These are phyloP conservation scores for Meleagris gallopavo DNA, from an alignment of 2,113 vertebrate species.

Conservation along the genomic window DNA sequence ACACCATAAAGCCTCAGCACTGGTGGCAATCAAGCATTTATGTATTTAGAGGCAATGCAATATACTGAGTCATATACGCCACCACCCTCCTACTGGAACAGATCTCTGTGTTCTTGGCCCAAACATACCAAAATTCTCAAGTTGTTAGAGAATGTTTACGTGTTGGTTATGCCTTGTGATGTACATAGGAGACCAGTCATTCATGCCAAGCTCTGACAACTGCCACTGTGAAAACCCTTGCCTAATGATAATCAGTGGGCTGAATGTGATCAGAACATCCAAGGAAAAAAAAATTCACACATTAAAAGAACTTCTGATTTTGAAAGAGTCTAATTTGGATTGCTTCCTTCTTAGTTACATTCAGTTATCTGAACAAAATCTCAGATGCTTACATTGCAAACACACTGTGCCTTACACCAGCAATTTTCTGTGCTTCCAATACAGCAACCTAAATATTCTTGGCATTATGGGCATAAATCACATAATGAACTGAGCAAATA, in stretches of 20 bases:
- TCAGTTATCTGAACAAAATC: background rate
- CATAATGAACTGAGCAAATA: background rate
- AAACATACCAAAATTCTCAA: background rate
- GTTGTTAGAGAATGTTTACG: background rate
- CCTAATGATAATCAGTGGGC: background rate
- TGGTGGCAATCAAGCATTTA: background rate
- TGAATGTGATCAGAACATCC: background rate
- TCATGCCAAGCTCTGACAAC: background rate
- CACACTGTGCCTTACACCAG: background rate
- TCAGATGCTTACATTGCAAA: background rate
- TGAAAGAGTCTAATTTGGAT: background rate
- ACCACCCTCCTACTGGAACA: background rate
- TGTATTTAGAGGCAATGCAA: background rate
- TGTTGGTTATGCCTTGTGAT: background rate
- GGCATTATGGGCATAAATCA: background rate
- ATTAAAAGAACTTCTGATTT: background rate
- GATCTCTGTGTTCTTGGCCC: constrained; percentile 1
- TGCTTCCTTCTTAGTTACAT: background rate
- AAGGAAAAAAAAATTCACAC: background rate
- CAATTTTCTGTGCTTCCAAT: background rate
- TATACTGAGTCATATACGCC: background rate
- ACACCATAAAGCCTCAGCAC: background rate
- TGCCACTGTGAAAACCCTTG: background rate
- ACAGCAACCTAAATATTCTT: background rate
- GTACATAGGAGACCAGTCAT: background rate